Evolutionary conservation across 2,888 invertebrate genomes (phyloP), one percentile per base, ranked within the genome.

Genomic region (Achlya flavicornis): DNA sequence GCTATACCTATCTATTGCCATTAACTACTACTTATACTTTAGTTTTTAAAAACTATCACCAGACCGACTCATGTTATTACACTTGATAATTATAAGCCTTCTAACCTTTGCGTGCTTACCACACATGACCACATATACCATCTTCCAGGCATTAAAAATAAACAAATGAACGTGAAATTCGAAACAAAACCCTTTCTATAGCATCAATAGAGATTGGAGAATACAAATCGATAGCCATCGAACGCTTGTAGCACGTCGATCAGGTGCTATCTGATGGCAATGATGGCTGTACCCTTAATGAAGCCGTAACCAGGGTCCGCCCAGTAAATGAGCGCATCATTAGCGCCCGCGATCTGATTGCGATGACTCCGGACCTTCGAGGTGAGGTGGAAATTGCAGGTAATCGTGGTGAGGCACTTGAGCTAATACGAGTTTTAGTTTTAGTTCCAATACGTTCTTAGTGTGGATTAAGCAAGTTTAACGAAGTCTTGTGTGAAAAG

Each of bases 281-380:
- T 63, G 61, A 63, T 61, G 48, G 59, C 53, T 33, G 53, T n/a
- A n/a, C 53, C 62, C 19, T 41, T 62, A 64, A 64, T 66, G 64
- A 66, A 66, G 66, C 62, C 41, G 48, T 64, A 62, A 64, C 61
- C 53, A 41, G 58, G 61, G 60, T 8, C 19, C 58, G 58, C 41
- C 61, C 57, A 72, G 68, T 73, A 77, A 79, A 79, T 77, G 76
- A 77, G 69, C 66, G 63, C 70, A 68, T 77, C 74, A 74, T 81
- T 78, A 79, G 71, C 68, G 67, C 63, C 46, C 38, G 38, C 66
- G 65, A 73, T 75, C 74, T 67, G 74, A 81, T 81, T 78, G 76
- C 70, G 68, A 73, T 76, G 75, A 70, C 73, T 74, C 70, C 72
- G 66, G 68, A 77, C 77, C 72, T 74, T 68, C 10, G 60, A 60